A percentile compares a stretch with the other conserved stretches of the same genome.
These are phyloP conservation scores for Sympetrum striolatum DNA, from an alignment of 2,888 invertebrate genomes.

Conservation along the genomic window DNA sequence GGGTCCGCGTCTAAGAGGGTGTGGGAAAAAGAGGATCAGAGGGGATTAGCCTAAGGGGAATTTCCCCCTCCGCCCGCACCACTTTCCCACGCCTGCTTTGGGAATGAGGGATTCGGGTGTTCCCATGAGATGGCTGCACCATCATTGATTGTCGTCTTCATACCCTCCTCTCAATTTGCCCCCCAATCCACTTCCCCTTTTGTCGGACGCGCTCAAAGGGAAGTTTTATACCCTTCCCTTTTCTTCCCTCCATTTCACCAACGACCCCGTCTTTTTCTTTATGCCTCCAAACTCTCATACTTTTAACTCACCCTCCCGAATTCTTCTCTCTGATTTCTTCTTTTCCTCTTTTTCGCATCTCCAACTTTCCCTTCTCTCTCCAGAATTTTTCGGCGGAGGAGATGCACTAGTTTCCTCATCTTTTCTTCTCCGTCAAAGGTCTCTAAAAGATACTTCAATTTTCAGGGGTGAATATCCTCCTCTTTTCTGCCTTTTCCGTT, in stretches of 20 bases:
- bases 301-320: not conserved
- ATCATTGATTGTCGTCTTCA: not conserved
- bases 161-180: not conserved
- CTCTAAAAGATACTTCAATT: no score
- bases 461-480: not conserved
- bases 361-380: not conserved
- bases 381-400: no score
- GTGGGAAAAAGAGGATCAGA: not conserved
- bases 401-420: not conserved
- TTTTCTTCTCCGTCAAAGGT: not conserved
- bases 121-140: not conserved
- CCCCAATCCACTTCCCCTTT: not conserved
- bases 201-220: not conserved
- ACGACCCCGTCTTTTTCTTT: not conserved
- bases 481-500: not conserved
- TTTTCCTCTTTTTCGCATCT: not conserved
- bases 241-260: not conserved
- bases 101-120: not conserved
- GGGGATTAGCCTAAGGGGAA: not conserved
- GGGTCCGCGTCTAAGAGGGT: not conserved
- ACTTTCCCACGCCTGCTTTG: not conserved
- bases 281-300: no score
- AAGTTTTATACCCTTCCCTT: not conserved
- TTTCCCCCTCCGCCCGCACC: not conserved
- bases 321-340: not conserved